Percentiles rank a stretch among this genome's conserved stretches.
These are phyloP conservation scores for Trachymyrmex cornetzi DNA, from an alignment of 1,140 invertebrate species.

Conservation along the genomic window DNA sequence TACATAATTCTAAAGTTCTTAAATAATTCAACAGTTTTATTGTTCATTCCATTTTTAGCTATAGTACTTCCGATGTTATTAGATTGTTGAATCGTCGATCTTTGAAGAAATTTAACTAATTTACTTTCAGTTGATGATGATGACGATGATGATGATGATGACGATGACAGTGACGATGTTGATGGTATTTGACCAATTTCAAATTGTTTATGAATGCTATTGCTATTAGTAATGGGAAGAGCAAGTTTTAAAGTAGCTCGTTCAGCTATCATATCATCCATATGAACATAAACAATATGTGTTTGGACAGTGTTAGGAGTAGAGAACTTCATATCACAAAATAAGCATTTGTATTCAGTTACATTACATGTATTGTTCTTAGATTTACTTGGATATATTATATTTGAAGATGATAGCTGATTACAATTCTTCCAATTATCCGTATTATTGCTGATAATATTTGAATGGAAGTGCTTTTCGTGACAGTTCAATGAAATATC, in stretches of 20 bases:
- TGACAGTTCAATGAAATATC: constrained; percentile 67
- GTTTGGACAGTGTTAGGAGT: background rate
- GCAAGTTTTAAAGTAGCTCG: background rate
- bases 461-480: constrained; percentile 71
- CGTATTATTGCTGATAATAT: background rate
- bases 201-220: background rate
- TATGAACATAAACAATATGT: constrained; percentile 25
- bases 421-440: background rate
- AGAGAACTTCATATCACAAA: constrained; percentile 7
- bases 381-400: background rate
- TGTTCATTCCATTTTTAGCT: background rate
- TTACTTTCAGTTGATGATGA: background rate
- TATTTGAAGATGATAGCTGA: background rate
- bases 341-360: background rate
- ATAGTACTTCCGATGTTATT: background rate
- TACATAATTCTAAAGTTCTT: background rate
- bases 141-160: background rate
- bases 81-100: background rate
- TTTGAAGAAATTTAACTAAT: background rate
- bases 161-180: background rate
- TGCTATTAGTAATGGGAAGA: background rate
- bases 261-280: constrained; percentile 12
- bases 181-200: background rate
- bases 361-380: background rate
- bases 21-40: background rate